A percentile compares a stretch with the other conserved stretches of the same genome.
Evolutionary conservation across 1,140 invertebrate species (phyloP).

Genomic region (Papilio polyxenes): DNA sequence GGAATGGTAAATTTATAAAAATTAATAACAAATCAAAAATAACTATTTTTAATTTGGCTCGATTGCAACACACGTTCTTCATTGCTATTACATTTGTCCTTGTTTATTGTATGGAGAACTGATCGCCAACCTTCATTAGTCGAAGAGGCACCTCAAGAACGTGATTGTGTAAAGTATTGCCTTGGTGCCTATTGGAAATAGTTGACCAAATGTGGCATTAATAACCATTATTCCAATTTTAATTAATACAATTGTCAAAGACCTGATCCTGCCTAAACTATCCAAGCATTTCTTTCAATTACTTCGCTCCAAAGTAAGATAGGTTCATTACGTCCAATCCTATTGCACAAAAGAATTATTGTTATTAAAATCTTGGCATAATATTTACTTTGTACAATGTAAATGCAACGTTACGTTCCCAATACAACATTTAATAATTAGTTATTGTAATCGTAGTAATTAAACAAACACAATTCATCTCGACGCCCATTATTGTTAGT

Average conservation of each 20-base stretch:
- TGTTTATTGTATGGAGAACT: no score
- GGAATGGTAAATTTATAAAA: slow-evolving; percentile 39
- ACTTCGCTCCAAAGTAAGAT: no score
- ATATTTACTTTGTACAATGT: slow-evolving; percentile 35
- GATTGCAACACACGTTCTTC: no score
- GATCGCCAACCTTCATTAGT: no score
- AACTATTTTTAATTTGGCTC: neutral
- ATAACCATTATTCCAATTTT: no score
- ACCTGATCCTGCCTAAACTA: neutral
- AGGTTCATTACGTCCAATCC: no score
- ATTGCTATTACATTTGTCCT: neutral
- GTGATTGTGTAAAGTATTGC: no score
- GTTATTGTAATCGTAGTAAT: slow-evolving; percentile 31
- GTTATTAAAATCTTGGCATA: slow-evolving; percentile 20
- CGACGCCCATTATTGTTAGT: slow-evolving; percentile 27
- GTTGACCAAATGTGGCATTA: no score
- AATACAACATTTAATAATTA: slow-evolving; percentile 28
- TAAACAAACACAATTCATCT: slow-evolving; percentile 39
- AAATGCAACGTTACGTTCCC: slow-evolving; percentile 28
- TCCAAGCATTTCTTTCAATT: neutral
- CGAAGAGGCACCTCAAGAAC: no score
- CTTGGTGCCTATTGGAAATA: no score
- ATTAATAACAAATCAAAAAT: neutral
- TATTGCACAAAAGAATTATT: neutral
- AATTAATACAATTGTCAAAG: no score